Conservation (phyloP, 2,888 invertebrate genomes). For the Cephus pygmeus region DNA sequence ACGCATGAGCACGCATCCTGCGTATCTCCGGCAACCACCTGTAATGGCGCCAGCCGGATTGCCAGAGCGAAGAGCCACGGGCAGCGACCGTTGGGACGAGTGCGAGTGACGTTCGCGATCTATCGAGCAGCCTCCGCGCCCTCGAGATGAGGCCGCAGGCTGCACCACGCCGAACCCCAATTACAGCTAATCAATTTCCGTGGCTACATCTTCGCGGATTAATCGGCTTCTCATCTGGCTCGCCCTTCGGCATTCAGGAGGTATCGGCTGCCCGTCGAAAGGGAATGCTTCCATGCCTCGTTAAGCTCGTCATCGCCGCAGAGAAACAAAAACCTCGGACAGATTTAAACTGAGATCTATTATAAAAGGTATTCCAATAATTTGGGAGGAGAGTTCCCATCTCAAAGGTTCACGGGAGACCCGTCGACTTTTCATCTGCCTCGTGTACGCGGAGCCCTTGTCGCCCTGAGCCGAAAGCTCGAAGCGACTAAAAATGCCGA, state of each 20-base stretch:
- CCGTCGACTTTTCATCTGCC: neutral
- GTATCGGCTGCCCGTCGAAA: too few species aligned
- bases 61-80: too few species aligned
- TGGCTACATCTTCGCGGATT: constrained; percentile 51
- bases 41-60: neutral
- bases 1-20: constrained; percentile 12
- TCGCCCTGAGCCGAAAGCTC: neutral
- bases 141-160: neutral
- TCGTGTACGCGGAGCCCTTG: neutral
- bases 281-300: neutral
- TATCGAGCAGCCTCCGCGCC: too few species aligned
- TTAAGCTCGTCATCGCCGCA: neutral
- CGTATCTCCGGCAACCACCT: constrained; percentile 6
- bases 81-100: too few species aligned
- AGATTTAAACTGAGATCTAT: neutral
- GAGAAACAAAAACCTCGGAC: neutral
- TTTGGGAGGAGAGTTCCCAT: neutral
- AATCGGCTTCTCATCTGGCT: constrained; percentile 33
- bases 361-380: neutral
- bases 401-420: neutral
- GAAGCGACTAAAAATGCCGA: neutral
- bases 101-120: too few species aligned
- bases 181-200: constrained; percentile 48
- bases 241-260: neutral
- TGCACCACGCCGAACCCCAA: constrained; percentile 28